phyloP scores from a whole-genome alignment of 2,888 invertebrate species.

The Sphaerophoria taeniata region DNA sequence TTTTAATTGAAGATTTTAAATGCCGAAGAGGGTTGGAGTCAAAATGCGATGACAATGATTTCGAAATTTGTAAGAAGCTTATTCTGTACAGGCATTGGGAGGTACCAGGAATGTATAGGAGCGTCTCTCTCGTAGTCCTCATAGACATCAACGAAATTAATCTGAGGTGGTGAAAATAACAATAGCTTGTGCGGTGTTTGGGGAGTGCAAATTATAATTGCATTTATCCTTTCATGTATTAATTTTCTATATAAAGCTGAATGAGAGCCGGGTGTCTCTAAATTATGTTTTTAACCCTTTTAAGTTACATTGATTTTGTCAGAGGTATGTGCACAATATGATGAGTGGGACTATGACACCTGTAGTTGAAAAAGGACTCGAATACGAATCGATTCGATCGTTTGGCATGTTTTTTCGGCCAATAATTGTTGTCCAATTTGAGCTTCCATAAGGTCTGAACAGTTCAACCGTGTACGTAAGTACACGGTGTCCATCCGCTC shows the following conservation, averaged over 20 bases:
- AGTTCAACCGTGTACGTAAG: too few species aligned
- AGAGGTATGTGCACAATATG: too few species aligned
- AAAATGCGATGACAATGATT: conserved; percentile 1
- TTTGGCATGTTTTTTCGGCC: too few species aligned
- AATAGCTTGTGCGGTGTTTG: not conserved
- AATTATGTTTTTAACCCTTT: too few species aligned
- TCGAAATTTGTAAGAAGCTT: not conserved
- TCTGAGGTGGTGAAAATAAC: conserved; percentile 14
- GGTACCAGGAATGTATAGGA: not conserved
- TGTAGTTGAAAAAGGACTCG: too few species aligned
- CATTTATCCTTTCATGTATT: not conserved
- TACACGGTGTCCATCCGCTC: too few species aligned
- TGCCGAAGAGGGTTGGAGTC: not conserved
- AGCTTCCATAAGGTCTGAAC: too few species aligned
- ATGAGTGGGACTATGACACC: too few species aligned
- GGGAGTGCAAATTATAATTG: conserved; percentile 25
- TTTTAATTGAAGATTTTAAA: conserved; percentile 69
- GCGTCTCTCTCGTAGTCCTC: not conserved
- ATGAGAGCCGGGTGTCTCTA: too few species aligned
- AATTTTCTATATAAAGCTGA: not conserved
- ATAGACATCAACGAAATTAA: conserved; percentile 5
- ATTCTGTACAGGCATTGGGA: not conserved
- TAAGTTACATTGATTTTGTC: too few species aligned
- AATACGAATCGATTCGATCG: too few species aligned
- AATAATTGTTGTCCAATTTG: too few species aligned